Evolutionary conservation across 2,113 vertebrate genomes (phyloP).

Genomic region (Ardeotis arabs): DNA sequence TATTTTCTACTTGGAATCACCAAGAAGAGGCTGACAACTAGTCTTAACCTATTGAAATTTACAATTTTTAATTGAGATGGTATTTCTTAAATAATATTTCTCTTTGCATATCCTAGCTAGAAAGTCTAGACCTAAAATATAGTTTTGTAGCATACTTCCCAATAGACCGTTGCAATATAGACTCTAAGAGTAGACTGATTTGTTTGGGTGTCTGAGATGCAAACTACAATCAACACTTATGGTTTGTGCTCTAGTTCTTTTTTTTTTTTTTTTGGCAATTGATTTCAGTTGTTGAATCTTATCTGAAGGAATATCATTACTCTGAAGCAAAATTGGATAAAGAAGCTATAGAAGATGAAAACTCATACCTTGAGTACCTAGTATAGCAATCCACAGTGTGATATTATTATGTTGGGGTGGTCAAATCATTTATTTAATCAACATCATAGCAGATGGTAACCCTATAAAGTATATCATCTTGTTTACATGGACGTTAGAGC

Average conservation of each 20-base stretch:
- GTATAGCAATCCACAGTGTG: conserved; percentile 72
- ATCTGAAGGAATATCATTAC: conserved; percentile 78
- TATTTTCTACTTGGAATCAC: not conserved
- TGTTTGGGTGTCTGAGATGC: conserved; percentile 48
- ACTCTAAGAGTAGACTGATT: conserved; percentile 24
- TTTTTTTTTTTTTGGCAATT: conserved; percentile 55
- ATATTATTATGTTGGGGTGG: conserved; percentile 64
- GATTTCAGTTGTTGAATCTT: conserved; percentile 67
- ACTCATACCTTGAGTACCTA: conserved; percentile 79
- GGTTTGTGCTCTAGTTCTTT: conserved; percentile 64
- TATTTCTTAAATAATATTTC: not conserved
- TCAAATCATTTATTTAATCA: conserved; percentile 84
- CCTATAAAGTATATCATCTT: conserved; percentile 69
- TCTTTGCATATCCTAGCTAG: not conserved
- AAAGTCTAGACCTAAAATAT: not conserved
- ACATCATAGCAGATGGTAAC: conserved; percentile 84
- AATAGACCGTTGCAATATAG: not conserved
- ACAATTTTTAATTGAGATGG: not conserved
- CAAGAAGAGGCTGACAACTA: not conserved
- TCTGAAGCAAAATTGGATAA: conserved; percentile 80
- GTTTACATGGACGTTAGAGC: conserved; percentile 43
- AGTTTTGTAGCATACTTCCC: not conserved
- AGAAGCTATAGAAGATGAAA: conserved; percentile 75
- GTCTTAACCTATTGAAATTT: not conserved
- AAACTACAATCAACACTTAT: conserved; percentile 68